phyloP scores from a whole-genome alignment of 1,140 invertebrate genomes.

The Sitophilus oryzae region DNA sequence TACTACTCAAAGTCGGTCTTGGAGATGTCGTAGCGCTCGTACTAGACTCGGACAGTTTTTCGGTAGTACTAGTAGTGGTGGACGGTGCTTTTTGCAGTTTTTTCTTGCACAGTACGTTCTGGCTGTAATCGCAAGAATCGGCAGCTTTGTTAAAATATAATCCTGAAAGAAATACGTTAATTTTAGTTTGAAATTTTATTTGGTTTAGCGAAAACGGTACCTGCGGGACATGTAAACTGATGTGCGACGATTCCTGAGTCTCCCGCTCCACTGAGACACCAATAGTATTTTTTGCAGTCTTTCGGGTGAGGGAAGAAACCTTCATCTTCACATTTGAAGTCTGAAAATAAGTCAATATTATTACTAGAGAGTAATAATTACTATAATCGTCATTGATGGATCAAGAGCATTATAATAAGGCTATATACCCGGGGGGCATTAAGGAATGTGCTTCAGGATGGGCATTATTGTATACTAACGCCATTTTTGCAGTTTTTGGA shows the following conservation, averaged over 20 bases:
- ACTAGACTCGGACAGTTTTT: slow-evolving; percentile 45
- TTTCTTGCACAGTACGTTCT: slow-evolving; percentile 75
- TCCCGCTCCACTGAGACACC: slow-evolving; percentile 85
- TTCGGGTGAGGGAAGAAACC: slow-evolving; percentile 89
- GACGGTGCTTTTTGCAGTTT: slow-evolving; percentile 48
- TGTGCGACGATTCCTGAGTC: slow-evolving; percentile 86
- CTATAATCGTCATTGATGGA: too few species aligned
- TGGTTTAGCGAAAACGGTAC: slow-evolving; percentile 40
- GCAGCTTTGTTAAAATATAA: slow-evolving; percentile 86
- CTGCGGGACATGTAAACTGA: slow-evolving; percentile 89
- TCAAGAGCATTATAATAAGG: too few species aligned
- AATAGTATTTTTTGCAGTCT: slow-evolving; percentile 92
- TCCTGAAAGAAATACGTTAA: slow-evolving; percentile 46
- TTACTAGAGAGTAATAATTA: too few species aligned
- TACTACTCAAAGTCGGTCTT: slow-evolving; percentile 10
- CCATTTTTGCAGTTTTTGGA: too few species aligned
- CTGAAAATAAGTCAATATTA: too few species aligned
- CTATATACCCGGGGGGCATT: too few species aligned
- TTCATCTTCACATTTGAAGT: slow-evolving; percentile 89
- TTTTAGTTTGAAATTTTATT: neutral
- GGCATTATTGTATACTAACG: too few species aligned
- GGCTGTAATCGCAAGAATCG: slow-evolving; percentile 85
- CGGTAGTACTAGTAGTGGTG: slow-evolving; percentile 45
- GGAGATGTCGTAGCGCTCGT: slow-evolving; percentile 35
- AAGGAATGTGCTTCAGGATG: too few species aligned